A percentile compares a stretch with the other conserved stretches of the same genome.
Evolutionary conservation across 1,140 invertebrate genomes (phyloP).

Genomic region (Drosophila tsacasi): DNA sequence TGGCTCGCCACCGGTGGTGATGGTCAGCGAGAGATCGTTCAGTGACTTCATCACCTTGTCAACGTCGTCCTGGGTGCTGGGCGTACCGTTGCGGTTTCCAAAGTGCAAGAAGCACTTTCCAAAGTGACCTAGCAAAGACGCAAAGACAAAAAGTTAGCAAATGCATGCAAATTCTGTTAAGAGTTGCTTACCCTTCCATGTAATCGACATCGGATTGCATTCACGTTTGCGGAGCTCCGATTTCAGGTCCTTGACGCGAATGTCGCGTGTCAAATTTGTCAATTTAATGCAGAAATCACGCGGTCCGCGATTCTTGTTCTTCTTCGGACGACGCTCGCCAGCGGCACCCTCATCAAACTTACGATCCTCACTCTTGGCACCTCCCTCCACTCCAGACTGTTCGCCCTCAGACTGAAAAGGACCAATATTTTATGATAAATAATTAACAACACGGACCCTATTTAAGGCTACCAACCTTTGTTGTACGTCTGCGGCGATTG

Average conservation of each 20-base stretch:
- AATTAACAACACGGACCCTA: neutral
- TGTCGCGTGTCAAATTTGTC: conserved; percentile 87
- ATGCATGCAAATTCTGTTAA: too few species aligned
- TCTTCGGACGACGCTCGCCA: conserved; percentile 66
- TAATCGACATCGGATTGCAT: conserved; percentile 87
- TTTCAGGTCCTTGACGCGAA: conserved; percentile 88
- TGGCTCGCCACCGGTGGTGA: conserved; percentile 66
- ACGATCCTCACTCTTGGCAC: conserved; percentile 80
- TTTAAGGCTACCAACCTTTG: conserved; percentile 54
- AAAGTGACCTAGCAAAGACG: conserved; percentile 85
- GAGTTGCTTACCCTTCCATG: conserved; percentile 85
- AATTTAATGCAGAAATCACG: conserved; percentile 87
- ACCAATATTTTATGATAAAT: neutral
- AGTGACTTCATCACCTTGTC: conserved; percentile 87
- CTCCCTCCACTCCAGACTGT: conserved; percentile 78
- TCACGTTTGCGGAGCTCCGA: conserved; percentile 87
- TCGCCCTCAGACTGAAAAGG: conserved; percentile 78
- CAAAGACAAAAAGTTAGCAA: neutral
- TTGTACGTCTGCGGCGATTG: conserved; percentile 79
- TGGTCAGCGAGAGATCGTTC: conserved; percentile 85
- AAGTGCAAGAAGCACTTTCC: conserved; percentile 88
- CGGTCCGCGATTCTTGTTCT: conserved; percentile 65
- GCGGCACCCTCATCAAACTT: conserved; percentile 67
- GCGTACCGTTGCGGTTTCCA: conserved; percentile 85
- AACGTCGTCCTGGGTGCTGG: conserved; percentile 85